Conservation (phyloP, 2,888 invertebrate species). For the Cheilosia pagana region DNA sequence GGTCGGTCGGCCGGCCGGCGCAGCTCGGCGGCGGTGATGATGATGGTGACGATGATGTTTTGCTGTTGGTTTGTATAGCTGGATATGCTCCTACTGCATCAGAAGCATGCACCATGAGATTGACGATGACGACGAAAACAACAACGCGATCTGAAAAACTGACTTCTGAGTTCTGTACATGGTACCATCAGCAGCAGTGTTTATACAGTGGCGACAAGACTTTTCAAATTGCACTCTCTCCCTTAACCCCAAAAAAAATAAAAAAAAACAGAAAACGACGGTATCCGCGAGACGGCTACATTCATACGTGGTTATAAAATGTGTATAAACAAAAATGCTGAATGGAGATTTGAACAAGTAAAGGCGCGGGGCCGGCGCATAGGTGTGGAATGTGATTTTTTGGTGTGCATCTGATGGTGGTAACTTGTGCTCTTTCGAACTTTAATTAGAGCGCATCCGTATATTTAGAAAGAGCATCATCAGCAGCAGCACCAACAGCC, state of each 20-base stretch:
- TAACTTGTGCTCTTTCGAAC: slow-evolving; percentile 74
- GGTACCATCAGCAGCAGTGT: slow-evolving; percentile 55
- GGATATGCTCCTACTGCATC: slow-evolving; percentile 76
- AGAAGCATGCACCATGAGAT: slow-evolving; percentile 74
- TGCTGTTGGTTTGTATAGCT: slow-evolving; percentile 61
- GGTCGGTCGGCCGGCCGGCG: slow-evolving; percentile 25
- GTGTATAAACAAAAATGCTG: slow-evolving; percentile 74
- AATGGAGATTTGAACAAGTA: slow-evolving; percentile 68
- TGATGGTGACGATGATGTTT: slow-evolving; percentile 62
- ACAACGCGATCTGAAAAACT: slow-evolving; percentile 57
- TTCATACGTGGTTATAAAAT: slow-evolving; percentile 65
- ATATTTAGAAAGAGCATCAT: slow-evolving; percentile 74
- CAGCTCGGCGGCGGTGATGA: slow-evolving; percentile 40
- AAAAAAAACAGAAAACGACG: slow-evolving; percentile 6
- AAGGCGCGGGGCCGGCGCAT: slow-evolving; percentile 60
- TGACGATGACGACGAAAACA: slow-evolving; percentile 68
- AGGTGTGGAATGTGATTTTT: slow-evolving; percentile 59
- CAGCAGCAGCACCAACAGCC: slow-evolving; percentile 51
- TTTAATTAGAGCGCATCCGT: slow-evolving; percentile 75
- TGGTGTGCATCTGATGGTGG: slow-evolving; percentile 40
- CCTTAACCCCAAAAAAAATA: slow-evolving; percentile 23
- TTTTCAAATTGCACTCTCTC: slow-evolving; percentile 72
- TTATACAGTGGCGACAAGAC: slow-evolving; percentile 75
- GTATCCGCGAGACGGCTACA: slow-evolving; percentile 37
- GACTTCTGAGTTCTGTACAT: slow-evolving; percentile 60